Percentiles rank a stretch among this genome's conserved stretches.
These are phyloP conservation scores for Puma concolor DNA, from an alignment of 2,113 vertebrate species.

Conservation along the genomic window DNA sequence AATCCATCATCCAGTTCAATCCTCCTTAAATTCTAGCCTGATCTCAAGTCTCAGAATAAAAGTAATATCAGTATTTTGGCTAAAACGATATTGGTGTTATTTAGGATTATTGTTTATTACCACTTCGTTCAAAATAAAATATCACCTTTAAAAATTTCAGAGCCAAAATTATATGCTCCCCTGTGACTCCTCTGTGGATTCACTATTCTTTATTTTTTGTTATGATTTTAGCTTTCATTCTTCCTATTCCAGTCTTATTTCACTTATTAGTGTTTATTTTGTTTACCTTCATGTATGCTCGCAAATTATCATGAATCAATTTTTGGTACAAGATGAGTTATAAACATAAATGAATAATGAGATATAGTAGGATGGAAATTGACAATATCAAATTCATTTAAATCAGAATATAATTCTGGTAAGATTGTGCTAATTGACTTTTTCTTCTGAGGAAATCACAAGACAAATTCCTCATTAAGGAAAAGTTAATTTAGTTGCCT, in stretches of 20 bases:
- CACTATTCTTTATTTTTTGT: neutral
- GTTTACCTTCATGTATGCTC: neutral
- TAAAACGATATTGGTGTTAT: neutral
- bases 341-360: constrained; percentile 32
- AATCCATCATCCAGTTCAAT: neutral
- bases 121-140: neutral
- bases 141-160: neutral
- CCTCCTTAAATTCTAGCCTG: accelerated
- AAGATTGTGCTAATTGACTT: constrained; percentile 44
- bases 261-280: neutral
- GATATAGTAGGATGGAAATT: neutral
- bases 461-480: constrained; percentile 51
- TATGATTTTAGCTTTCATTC: neutral
- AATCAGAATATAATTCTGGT: constrained; percentile 39
- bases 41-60: neutral
- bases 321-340: neutral
- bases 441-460: neutral
- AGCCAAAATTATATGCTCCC: neutral
- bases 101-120: neutral
- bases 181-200: accelerated
- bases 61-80: neutral
- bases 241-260: neutral
- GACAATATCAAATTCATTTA: constrained; percentile 25
- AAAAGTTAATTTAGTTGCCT: constrained; percentile 32
- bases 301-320: neutral